Percentiles rank a stretch among this genome's conserved stretches.
Evolutionary conservation across 2,113 vertebrate genomes (phyloP).

Genomic region (Cichladusa arquata): DNA sequence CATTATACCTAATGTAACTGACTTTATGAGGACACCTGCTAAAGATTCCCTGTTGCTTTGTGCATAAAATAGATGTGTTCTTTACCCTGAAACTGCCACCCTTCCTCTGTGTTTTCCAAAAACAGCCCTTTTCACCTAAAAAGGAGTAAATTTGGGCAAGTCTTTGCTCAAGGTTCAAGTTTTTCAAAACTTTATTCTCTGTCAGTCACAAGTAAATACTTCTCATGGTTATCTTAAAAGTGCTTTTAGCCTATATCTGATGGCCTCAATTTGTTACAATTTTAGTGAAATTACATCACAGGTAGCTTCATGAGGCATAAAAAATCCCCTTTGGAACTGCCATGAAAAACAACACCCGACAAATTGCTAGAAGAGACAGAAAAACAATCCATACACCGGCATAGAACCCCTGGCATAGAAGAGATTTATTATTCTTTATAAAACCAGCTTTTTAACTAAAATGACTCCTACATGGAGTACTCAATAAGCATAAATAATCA

Average conservation of each 20-base stretch:
- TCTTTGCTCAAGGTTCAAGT: neutral
- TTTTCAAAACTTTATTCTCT: neutral
- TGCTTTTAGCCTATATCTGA: neutral
- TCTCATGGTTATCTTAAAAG: neutral
- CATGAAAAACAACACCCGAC: neutral
- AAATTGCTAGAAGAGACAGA: neutral
- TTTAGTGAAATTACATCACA: neutral
- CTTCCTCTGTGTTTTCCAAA: neutral
- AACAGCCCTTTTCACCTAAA: neutral
- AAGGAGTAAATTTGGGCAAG: neutral
- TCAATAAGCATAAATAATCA: neutral
- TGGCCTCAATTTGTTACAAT: neutral
- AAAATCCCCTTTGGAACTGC: neutral
- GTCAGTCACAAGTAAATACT: neutral
- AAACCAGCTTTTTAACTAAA: neutral
- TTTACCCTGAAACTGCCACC: neutral
- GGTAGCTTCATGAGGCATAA: neutral
- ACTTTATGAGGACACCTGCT: too few relatives aligned
- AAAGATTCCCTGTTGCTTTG: neutral
- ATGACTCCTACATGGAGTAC: neutral
- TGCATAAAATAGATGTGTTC: neutral
- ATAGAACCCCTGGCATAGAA: fast-evolving
- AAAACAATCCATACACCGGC: neutral
- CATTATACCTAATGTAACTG: neutral
- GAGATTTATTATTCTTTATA: fast-evolving